Conservation (phyloP, 2,113 vertebrate genomes). For the Xiphias gladius region DNA sequence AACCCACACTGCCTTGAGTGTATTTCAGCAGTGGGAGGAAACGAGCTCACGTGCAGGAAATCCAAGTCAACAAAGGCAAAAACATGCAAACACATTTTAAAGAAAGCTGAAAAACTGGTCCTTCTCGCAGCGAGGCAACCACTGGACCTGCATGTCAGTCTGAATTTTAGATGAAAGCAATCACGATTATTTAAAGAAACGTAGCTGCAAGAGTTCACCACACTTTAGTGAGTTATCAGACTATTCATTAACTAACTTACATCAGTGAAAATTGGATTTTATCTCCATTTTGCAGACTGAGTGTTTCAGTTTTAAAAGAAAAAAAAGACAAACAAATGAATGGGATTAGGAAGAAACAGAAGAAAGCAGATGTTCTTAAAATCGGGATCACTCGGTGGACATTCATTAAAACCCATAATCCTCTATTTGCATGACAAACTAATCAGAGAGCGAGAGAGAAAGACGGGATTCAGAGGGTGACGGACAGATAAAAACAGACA, state of each 20-base stretch:
- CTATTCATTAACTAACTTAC: neutral
- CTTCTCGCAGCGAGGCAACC: neutral
- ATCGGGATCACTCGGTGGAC: neutral
- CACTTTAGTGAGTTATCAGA: neutral
- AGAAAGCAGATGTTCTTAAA: slow-evolving; percentile 10
- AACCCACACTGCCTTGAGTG: neutral
- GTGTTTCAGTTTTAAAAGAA: neutral
- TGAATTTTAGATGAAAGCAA: neutral
- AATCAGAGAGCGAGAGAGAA: slow-evolving; percentile 14
- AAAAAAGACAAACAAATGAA: too few relatives aligned
- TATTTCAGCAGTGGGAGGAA: neutral
- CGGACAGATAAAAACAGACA: neutral
- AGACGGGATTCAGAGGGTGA: neutral
- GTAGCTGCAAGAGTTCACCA: neutral
- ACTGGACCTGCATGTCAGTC: neutral
- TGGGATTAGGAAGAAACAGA: neutral
- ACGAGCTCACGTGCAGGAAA: neutral
- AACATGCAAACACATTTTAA: neutral
- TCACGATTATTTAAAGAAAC: neutral
- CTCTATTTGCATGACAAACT: slow-evolving; percentile 26
- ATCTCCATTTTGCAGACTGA: neutral
- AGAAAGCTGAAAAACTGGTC: neutral
- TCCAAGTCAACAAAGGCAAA: neutral
- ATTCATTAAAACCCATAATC: slow-evolving; percentile 2
- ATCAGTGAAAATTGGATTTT: neutral